Evolutionary conservation across 2,888 invertebrate species (phyloP).

Genomic region (Acronicta alni): DNA sequence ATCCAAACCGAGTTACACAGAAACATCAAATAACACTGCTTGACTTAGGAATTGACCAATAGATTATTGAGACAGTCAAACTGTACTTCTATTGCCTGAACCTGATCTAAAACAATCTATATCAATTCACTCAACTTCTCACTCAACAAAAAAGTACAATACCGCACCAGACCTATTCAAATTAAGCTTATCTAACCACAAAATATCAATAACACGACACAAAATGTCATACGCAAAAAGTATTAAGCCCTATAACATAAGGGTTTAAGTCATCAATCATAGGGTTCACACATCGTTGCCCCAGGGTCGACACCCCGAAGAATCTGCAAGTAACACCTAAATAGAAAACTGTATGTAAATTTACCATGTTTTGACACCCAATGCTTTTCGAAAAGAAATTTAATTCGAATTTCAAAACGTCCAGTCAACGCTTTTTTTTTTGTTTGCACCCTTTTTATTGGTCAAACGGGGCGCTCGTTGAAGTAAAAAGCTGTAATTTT

Average conservation of each 20-base stretch:
- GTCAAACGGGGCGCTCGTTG: slow-evolving; percentile 16
- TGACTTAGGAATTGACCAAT: too few species aligned
- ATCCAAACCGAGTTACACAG: too few species aligned
- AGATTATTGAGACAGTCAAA: too few species aligned
- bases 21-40: too few species aligned
- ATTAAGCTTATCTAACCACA: slow-evolving; percentile 18
- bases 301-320: slow-evolving; percentile 30
- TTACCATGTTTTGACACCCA: slow-evolving; percentile 16
- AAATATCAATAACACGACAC: slow-evolving; percentile 23
- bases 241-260: slow-evolving; percentile 32
- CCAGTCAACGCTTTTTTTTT: slow-evolving; percentile 34
- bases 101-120: too few species aligned
- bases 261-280: slow-evolving; percentile 46
- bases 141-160: neutral
- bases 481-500: slow-evolving; percentile 22
- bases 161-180: neutral
- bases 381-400: slow-evolving; percentile 37
- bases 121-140: too few species aligned
- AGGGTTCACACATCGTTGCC: slow-evolving; percentile 27
- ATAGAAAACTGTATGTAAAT: slow-evolving; percentile 41
- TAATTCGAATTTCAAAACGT: slow-evolving; percentile 41
- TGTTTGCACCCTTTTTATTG: slow-evolving; percentile 30
- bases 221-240: slow-evolving; percentile 31
- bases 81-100: too few species aligned
- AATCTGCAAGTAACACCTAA: slow-evolving; percentile 31